These are phyloP conservation scores for Sarcophilus harrisii DNA, from an alignment of 2,797 vertebrate genomes.

Conservation along the genomic window DNA sequence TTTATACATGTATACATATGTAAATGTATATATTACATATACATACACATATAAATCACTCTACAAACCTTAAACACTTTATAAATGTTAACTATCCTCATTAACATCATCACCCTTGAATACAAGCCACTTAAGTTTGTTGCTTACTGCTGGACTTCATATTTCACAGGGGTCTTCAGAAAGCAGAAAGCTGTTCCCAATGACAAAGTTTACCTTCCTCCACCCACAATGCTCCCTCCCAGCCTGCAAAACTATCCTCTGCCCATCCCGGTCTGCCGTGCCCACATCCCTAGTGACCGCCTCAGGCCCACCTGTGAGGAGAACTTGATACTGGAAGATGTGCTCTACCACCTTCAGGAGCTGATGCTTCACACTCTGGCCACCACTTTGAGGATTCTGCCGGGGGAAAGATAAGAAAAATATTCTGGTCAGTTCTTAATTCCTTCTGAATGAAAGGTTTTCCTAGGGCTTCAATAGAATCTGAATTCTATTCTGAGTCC, in stretches of 20 bases:
- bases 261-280: neutral
- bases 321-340: constrained; percentile 94
- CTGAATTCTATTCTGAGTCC: neutral
- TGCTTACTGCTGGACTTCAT: neutral
- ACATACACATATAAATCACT: neutral
- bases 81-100: neutral
- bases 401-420: constrained; percentile 76
- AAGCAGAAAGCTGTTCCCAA: neutral
- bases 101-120: neutral
- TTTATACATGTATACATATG: neutral
- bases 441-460: neutral
- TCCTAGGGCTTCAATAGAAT: neutral
- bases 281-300: neutral
- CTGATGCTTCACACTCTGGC: constrained; percentile 89
- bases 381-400: constrained; percentile 85
- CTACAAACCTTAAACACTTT: neutral
- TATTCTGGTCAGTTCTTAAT: constrained; percentile 23
- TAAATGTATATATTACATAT: neutral
- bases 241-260: neutral
- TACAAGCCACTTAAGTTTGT: neutral
- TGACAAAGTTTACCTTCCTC: neutral
- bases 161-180: neutral
- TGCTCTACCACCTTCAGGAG: constrained; percentile 93
- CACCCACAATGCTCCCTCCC: neutral
- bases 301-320: constrained; percentile 92